Evolutionary conservation across 2,113 vertebrate species (phyloP).

Genomic region (Helogale parvula): DNA sequence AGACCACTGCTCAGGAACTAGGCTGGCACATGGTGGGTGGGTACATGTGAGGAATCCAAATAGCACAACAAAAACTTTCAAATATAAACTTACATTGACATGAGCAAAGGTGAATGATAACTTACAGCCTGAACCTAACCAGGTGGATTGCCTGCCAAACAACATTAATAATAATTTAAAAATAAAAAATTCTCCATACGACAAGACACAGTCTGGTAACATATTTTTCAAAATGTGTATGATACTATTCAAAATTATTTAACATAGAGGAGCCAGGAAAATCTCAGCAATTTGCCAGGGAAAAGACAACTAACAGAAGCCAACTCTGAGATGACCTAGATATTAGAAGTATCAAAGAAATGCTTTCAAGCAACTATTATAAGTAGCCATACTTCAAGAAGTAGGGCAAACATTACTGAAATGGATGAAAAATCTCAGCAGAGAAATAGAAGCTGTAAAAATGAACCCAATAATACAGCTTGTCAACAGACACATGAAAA

Average conservation of each 20-base stretch:
- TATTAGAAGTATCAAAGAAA: neutral
- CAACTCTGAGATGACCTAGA: neutral
- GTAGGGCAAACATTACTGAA: neutral
- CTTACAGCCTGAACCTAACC: neutral
- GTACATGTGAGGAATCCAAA: neutral
- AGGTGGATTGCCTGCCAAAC: neutral
- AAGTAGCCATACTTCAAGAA: neutral
- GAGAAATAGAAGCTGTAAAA: neutral
- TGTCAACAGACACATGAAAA: neutral
- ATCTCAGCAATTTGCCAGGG: neutral
- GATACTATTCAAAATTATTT: neutral
- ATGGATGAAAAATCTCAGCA: neutral
- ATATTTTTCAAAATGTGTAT: neutral
- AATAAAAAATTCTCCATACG: neutral
- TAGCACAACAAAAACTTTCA: neutral
- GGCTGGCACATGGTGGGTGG: neutral
- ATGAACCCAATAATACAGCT: neutral
- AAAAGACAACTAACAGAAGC: neutral
- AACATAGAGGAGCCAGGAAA: neutral
- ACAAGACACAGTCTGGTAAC: neutral
- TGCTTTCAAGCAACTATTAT: neutral
- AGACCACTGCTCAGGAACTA: neutral
- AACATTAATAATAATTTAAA: neutral
- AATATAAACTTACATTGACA: neutral
- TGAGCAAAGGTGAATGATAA: neutral